Conservation (phyloP, 2,888 invertebrate species). For the Oscheius onirici region DNA sequence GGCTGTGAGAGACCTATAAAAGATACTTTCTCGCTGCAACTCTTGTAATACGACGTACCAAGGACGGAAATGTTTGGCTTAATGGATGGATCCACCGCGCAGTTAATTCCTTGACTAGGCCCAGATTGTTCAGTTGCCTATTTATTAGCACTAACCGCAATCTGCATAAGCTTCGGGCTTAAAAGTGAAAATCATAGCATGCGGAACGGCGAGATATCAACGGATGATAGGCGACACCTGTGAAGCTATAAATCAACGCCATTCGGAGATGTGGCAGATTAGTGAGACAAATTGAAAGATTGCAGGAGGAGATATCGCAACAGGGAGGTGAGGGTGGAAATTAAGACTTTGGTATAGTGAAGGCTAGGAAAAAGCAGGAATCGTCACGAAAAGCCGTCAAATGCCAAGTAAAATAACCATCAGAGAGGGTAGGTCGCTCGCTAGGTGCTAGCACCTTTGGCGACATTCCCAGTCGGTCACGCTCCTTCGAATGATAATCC, state of each 20-base stretch:
- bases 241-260: constrained; percentile 20
- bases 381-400: constrained; percentile 26
- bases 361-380: constrained; percentile 12
- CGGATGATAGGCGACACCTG: constrained; percentile 15
- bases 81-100: constrained; percentile 21
- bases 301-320: constrained; percentile 11
- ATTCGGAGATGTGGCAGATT: constrained; percentile 27
- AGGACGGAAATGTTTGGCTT: constrained; percentile 4
- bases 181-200: background rate
- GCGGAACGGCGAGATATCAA: constrained; percentile 2
- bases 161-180: background rate
- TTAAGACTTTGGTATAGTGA: background rate
- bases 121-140: constrained; percentile 6
- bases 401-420: constrained; percentile 13
- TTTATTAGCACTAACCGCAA: constrained; percentile 14
- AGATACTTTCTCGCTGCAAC: too few relatives aligned
- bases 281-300: constrained; percentile 23
- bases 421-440: constrained; percentile 10
- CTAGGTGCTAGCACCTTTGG: constrained; percentile 2
- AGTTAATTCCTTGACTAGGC: constrained; percentile 16
- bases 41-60: too few relatives aligned
- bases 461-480: constrained; percentile 11
- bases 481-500: background rate
- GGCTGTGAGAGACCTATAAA: too few relatives aligned
- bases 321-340: background rate